Evolutionary conservation across 2,797 vertebrate genomes (phyloP), one percentile per base, ranked within the genome.

Genomic region (Xenopus petersii): DNA sequence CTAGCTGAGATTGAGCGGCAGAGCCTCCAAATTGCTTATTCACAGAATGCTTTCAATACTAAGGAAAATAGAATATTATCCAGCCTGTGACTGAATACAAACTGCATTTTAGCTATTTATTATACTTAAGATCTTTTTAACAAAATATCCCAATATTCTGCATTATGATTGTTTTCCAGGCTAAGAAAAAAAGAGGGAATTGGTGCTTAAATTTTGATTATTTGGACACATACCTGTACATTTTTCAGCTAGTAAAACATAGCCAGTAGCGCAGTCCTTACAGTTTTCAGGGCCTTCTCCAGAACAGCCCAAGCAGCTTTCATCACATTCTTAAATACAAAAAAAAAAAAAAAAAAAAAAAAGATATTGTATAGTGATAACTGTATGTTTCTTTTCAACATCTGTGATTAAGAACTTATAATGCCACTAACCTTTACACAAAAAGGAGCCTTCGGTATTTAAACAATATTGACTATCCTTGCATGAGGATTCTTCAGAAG

Each of bases 381-480:
- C 24, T 12, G 6, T 42, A 42, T 5, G 9, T 5, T 30, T 12
- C 24, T 24, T 61, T 61, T 24, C 8, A 10, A 61, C 10, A 61
- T 26, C 10, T 24, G 17, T 17, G 24, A 30, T 8, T 61, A 51
- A 30, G 11, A 12, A 51, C 1, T 4, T 2, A 12, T 51, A 51
- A 51, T 16, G 17, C 5, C 26, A 30, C 26, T 21, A 80, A 98
- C 97, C 93, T 83, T 90, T 91, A 83, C 98, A 99, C 46, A 83
- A 86, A 86, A 91, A 96, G 0, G 97, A 98, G 64, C 98, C 96
- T 0, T 91, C 91, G 0, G 87, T 83, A 76, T 99, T 99, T 21
- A 93, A 79, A 77, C 98, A 99, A 81, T 92, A 94, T 66, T 96
- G 91, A 8, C 89, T 76, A 26, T 91, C 87, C 68, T 84, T 75